Conservation (phyloP, 1,140 invertebrate species). For the Platyscapa corneri region DNA sequence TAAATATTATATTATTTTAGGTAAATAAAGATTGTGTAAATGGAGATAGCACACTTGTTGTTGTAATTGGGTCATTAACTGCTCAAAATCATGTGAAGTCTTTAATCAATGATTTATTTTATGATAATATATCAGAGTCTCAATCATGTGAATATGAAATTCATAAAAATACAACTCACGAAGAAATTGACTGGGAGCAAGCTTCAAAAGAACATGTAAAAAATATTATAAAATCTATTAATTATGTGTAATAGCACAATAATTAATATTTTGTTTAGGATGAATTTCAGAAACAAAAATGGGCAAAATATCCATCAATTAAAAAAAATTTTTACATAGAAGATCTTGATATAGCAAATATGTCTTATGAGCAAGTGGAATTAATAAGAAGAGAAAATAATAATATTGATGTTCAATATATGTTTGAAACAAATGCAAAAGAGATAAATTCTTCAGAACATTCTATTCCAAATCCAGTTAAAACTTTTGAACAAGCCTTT, state of each 20-base stretch:
- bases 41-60: conserved; percentile 71
- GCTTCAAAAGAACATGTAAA: conserved; percentile 53
- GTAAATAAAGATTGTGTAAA: conserved; percentile 63
- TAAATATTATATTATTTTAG: conserved; percentile 34
- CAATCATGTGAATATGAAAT: neutral
- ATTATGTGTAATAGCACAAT: conserved; percentile 8
- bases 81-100: conserved; percentile 74
- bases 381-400: conserved; percentile 80
- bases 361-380: conserved; percentile 78
- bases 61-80: conserved; percentile 74
- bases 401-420: conserved; percentile 80
- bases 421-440: conserved; percentile 69
- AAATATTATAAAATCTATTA: neutral
- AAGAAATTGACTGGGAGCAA: conserved; percentile 23
- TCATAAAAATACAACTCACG: conserved; percentile 42
- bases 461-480: conserved; percentile 87
- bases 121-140: conserved; percentile 24
- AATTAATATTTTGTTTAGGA: conserved; percentile 67
- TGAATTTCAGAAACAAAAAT: conserved; percentile 74
- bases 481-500: conserved; percentile 90
- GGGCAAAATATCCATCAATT: conserved; percentile 79
- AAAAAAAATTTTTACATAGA: conserved; percentile 91
- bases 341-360: conserved; percentile 80
- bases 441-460: conserved; percentile 62
- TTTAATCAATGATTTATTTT: conserved; percentile 74